Conservation (phyloP, 2,888 invertebrate genomes). For the Sycophila texana region DNA sequence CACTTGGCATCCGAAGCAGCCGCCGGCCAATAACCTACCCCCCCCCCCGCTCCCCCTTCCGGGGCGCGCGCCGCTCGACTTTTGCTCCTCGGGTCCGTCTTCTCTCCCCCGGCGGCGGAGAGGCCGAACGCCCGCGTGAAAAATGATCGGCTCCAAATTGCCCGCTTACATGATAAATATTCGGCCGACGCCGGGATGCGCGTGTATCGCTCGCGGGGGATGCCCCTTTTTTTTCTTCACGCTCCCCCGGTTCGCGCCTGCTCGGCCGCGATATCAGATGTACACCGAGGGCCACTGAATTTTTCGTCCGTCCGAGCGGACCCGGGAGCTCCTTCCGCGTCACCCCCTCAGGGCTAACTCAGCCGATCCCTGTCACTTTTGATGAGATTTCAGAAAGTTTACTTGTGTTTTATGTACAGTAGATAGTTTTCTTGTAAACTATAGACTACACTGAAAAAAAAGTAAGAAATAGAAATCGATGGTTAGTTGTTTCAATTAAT, state of each 20-base stretch:
- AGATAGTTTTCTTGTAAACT: too few species aligned
- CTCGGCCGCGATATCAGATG: conserved; percentile 39
- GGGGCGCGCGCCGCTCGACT: conserved; percentile 28
- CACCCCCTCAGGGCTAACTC: too few species aligned
- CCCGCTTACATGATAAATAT: conserved; percentile 76
- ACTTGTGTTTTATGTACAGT: too few species aligned
- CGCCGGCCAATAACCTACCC: conserved; percentile 73
- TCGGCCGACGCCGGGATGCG: conserved; percentile 59
- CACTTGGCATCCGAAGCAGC: conserved; percentile 69
- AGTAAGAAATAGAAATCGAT: too few species aligned
- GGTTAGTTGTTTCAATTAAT: too few species aligned
- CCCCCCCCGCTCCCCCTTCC: too few species aligned
- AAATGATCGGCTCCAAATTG: conserved; percentile 75
- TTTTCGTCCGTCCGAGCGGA: conserved; percentile 34
- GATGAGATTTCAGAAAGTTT: too few species aligned
- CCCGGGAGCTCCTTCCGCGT: too few species aligned
- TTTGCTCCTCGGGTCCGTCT: conserved; percentile 4
- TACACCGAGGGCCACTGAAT: conserved; percentile 11
- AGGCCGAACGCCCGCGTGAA: conserved; percentile 70
- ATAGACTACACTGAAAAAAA: too few species aligned
- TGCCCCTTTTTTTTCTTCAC: conserved; percentile 10
- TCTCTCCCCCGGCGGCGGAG: conserved; percentile 38
- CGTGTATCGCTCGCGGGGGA: not conserved
- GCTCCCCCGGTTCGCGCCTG: conserved; percentile 3
- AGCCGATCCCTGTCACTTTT: too few species aligned